phyloP scores from a whole-genome alignment of 2,113 vertebrate genomes.

The Lichenostomus cassidix region DNA sequence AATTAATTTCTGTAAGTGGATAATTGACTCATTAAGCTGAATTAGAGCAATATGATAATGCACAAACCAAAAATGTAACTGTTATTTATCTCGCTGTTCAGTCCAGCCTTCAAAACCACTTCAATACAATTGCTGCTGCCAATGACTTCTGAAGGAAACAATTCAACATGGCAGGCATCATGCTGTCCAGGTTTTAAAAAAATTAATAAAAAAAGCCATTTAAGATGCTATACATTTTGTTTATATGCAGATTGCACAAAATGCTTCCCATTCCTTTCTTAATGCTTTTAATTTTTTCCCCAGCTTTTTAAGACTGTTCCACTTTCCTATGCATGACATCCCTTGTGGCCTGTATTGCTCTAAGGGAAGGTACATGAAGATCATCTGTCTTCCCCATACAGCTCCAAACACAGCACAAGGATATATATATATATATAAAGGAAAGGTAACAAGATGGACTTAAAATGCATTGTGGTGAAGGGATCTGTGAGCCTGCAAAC shows the following conservation, averaged over 20 bases:
- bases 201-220: neutral
- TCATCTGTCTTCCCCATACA: neutral
- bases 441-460: neutral
- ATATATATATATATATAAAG: rapidly evolving
- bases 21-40: conserved; percentile 5
- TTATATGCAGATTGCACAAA: neutral
- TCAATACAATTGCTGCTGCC: neutral
- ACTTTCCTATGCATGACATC: neutral
- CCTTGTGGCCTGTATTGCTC: neutral
- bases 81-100: neutral
- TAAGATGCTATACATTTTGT: neutral
- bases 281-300: neutral
- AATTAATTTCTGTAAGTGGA: conserved; percentile 32
- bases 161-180: neutral
- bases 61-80: neutral
- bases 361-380: neutral
- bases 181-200: neutral
- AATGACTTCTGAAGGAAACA: neutral
- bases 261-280: neutral
- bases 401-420: neutral
- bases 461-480: neutral
- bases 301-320: neutral
- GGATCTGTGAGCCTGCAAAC: neutral
- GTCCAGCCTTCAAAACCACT: neutral
- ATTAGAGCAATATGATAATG: neutral